A percentile compares a stretch with the other conserved stretches of the same genome.
phyloP scores from a whole-genome alignment of 2,797 vertebrate genomes.

The Pteropus rufus region DNA sequence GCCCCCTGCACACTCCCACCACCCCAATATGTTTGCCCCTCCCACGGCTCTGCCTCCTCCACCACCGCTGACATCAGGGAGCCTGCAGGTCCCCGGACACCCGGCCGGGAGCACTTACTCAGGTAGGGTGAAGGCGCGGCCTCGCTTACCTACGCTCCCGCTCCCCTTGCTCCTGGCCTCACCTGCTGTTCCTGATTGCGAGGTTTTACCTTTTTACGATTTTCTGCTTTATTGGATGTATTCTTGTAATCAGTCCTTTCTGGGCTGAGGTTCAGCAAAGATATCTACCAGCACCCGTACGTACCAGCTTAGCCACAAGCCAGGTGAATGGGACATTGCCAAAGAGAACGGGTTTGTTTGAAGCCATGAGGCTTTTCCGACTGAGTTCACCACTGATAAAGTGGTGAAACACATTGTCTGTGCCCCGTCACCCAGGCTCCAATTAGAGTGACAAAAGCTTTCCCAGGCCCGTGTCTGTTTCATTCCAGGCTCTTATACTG shows the following conservation, averaged over 20 bases:
- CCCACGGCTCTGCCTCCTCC: slow-evolving; percentile 96
- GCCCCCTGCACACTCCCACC: slow-evolving; percentile 91
- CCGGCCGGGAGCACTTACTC: slow-evolving; percentile 94
- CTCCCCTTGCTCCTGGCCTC: not conserved
- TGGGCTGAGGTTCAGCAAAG: not conserved
- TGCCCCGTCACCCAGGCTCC: not conserved
- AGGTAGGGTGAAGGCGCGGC: slow-evolving; percentile 81
- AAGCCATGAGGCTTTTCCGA: not conserved
- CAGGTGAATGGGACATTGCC: accelerated
- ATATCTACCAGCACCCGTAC: accelerated
- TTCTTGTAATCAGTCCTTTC: not conserved
- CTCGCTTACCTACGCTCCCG: accelerated
- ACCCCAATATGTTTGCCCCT: slow-evolving; percentile 99
- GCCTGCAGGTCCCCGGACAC: slow-evolving; percentile 94
- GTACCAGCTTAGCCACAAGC: not conserved
- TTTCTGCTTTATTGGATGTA: not conserved
- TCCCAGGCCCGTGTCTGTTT: accelerated
- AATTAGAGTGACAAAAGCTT: accelerated
- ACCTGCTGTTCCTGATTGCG: accelerated
- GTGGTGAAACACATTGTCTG: not conserved
- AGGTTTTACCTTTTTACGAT: not conserved
- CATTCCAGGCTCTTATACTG: not conserved
- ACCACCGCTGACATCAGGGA: slow-evolving; percentile 94
- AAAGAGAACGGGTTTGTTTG: not conserved
- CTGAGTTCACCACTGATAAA: not conserved